Percentiles rank a stretch among this genome's conserved stretches.
These are phyloP conservation scores for Drosophila nr. medialis DNA, from an alignment of 2,888 invertebrate species.

Conservation along the genomic window DNA sequence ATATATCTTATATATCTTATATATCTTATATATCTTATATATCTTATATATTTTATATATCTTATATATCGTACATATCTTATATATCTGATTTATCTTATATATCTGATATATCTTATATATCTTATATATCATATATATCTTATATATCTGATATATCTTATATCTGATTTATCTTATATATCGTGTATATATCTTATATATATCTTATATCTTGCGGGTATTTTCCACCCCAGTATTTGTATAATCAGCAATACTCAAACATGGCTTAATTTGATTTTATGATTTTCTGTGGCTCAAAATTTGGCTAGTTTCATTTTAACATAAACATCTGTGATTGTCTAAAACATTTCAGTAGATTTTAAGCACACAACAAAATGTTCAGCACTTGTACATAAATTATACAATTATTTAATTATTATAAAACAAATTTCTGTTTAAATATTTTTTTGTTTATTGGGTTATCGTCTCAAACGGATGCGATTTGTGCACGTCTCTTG, in stretches of 20 bases:
- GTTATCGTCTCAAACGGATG: not conserved
- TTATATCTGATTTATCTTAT: not conserved
- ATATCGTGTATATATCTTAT: not conserved
- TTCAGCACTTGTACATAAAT: conserved; percentile 37
- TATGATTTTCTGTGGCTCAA: conserved; percentile 18
- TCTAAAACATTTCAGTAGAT: conserved; percentile 50
- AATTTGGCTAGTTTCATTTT: conserved; percentile 31
- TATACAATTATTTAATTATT: conserved; percentile 10
- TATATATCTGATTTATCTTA: not conserved
- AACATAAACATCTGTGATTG: conserved; percentile 55
- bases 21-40: no score
- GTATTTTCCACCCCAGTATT: conserved; percentile 15
- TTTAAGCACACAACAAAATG: conserved; percentile 20
- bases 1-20: not conserved
- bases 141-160: not conserved
- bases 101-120: no score
- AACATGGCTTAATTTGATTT: not conserved
- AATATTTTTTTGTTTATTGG: not conserved
- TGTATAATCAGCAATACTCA: conserved; percentile 20
- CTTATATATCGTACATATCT: not conserved
- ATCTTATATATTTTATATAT: no score
- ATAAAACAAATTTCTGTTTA: not conserved
- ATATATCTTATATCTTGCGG: not conserved
- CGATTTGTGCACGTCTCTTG: not conserved
- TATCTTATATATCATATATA: no score